A percentile compares a stretch with the other conserved stretches of the same genome.
phyloP scores from a whole-genome alignment of 2,113 vertebrate species.

The Trogon surrucura region DNA sequence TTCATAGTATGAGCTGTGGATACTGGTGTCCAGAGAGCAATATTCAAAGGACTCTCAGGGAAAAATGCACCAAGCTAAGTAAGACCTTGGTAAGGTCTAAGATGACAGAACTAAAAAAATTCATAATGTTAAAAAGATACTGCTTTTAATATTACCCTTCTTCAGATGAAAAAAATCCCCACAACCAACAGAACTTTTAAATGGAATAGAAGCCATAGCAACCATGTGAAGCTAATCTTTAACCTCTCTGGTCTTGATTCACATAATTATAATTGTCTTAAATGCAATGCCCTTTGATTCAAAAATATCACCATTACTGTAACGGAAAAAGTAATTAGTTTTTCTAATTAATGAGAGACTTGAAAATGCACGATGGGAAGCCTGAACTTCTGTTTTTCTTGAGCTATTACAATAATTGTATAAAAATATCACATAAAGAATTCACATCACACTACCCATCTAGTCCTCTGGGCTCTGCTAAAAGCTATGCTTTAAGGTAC shows the following conservation, averaged over 20 bases:
- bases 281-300: constrained; percentile 41
- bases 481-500: not conserved
- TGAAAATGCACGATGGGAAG: not conserved
- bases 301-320: constrained; percentile 34
- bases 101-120: not conserved
- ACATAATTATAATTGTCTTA: constrained; percentile 21
- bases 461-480: not conserved
- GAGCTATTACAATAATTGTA: constrained; percentile 5
- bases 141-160: not conserved
- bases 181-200: not conserved
- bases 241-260: constrained; percentile 24
- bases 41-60: not conserved
- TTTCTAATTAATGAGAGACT: constrained; percentile 48
- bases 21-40: not conserved
- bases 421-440: constrained; percentile 11
- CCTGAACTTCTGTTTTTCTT: not conserved
- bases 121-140: not conserved
- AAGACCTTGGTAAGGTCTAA: not conserved
- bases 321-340: constrained; percentile 32
- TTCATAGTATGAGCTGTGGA: not conserved
- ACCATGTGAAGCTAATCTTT: constrained; percentile 3
- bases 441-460: not conserved
- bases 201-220: not conserved
- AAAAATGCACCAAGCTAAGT: not conserved
- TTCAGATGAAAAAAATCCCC: not conserved